Conservation (phyloP, 1,140 invertebrate genomes). For the Hyles euphorbiae region DNA sequence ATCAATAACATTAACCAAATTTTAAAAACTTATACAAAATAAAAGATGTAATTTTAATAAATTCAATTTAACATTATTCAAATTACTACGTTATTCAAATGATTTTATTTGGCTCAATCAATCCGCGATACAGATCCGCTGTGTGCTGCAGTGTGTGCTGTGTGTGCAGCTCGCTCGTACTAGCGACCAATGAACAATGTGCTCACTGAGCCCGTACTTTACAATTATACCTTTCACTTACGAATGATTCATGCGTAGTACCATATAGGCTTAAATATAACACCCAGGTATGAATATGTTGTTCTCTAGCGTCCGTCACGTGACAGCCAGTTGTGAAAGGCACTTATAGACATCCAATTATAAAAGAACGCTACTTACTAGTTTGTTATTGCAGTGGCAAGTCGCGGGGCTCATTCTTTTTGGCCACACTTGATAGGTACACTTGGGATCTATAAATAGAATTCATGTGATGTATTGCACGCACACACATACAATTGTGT, state of each 20-base stretch:
- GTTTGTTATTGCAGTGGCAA: slow-evolving; percentile 3
- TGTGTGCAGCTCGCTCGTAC: no score
- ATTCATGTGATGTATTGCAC: slow-evolving; percentile 9
- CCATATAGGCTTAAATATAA: neutral
- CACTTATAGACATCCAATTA: slow-evolving; percentile 20
- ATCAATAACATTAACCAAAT: no score
- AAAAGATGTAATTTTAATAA: no score
- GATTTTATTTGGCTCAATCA: no score
- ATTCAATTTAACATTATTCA: no score
- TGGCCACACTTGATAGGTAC: slow-evolving; percentile 6
- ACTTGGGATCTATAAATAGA: slow-evolving; percentile 6
- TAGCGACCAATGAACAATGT: no score
- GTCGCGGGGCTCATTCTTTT: slow-evolving; percentile 7
- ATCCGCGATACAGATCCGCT: no score
- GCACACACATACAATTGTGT: slow-evolving; percentile 12
- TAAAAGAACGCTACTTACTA: slow-evolving; percentile 17
- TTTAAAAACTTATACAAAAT: no score
- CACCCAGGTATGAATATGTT: slow-evolving; percentile 14
- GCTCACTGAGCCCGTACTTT: no score
- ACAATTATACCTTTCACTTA: slow-evolving; percentile 17
- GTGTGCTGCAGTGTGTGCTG: no score
- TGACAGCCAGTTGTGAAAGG: slow-evolving; percentile 50
- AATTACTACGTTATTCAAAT: no score
- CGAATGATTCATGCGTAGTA: slow-evolving; percentile 3
- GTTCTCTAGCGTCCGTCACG: slow-evolving; percentile 31